phyloP scores from a whole-genome alignment of 2,888 invertebrate species.

The Drosophila bunnanda region DNA sequence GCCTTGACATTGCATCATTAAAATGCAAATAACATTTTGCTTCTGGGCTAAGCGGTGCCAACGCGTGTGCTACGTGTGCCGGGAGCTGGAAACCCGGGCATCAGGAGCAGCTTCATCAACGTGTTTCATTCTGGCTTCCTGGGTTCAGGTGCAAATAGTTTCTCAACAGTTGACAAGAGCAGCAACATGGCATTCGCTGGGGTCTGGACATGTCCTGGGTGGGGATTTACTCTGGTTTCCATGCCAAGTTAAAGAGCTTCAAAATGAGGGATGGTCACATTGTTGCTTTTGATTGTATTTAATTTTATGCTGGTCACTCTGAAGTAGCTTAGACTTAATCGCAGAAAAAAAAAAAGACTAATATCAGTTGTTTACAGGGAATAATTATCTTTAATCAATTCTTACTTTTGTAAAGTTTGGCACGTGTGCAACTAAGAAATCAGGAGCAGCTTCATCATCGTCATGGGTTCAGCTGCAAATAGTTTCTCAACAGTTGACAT shows the following conservation, averaged over 20 bases:
- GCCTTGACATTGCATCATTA: constrained; percentile 52
- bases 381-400: not conserved
- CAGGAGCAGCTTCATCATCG: not conserved
- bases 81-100: constrained; percentile 2
- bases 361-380: not conserved
- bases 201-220: not conserved
- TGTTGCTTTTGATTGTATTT: not conserved
- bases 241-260: not conserved
- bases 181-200: constrained; percentile 9
- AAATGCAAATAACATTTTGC: constrained; percentile 61
- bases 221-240: not conserved
- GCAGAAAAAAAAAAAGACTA: too few species aligned
- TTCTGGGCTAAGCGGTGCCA: constrained; percentile 20
- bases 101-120: not conserved
- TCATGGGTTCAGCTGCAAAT: constrained; percentile 5
- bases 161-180: constrained; percentile 12
- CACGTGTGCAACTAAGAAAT: constrained; percentile 33
- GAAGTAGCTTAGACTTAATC: too few species aligned
- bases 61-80: constrained; percentile 40
- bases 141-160: constrained; percentile 29
- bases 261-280: constrained; percentile 5
- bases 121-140: not conserved
- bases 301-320: constrained; percentile 6
- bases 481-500: constrained; percentile 7
- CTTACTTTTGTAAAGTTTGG: not conserved